These are phyloP conservation scores for Aviceda cuculoides DNA, from an alignment of 2,797 vertebrate species.

Conservation along the genomic window DNA sequence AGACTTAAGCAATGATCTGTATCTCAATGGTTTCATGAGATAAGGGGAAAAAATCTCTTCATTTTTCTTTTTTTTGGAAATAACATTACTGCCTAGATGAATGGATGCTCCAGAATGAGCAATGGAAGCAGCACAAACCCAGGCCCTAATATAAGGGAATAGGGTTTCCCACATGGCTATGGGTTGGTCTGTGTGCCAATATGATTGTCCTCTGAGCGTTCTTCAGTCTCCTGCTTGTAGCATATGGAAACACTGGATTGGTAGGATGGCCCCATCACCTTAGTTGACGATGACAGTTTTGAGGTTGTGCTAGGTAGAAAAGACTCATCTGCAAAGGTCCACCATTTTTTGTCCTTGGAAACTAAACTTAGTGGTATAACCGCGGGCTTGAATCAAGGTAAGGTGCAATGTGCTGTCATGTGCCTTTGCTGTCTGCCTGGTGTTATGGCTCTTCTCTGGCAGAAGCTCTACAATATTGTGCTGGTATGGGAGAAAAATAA, in stretches of 20 bases:
- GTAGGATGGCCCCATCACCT: neutral
- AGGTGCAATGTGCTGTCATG: neutral
- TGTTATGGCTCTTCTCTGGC: neutral
- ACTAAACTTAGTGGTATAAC: neutral
- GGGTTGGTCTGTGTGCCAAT: neutral
- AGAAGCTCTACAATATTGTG: neutral
- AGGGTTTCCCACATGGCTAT: neutral
- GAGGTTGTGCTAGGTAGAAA: neutral
- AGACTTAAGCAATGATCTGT: neutral
- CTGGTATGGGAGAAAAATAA: neutral
- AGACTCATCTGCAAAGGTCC: neutral
- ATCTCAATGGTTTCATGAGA: neutral
- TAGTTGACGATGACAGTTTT: neutral
- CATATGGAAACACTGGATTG: rapidly evolving
- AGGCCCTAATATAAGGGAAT: neutral
- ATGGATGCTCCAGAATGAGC: neutral
- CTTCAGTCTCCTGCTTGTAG: neutral
- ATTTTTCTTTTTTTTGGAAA: neutral
- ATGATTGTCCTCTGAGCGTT: neutral
- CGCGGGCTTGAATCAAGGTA: neutral
- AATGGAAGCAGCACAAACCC: neutral
- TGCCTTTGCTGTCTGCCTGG: neutral
- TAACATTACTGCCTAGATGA: neutral
- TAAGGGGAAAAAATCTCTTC: rapidly evolving
- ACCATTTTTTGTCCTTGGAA: neutral